Percentiles rank a stretch among this genome's conserved stretches.
phyloP scores from a whole-genome alignment of 2,888 invertebrate species.

The Ryuthela nishihirai region DNA sequence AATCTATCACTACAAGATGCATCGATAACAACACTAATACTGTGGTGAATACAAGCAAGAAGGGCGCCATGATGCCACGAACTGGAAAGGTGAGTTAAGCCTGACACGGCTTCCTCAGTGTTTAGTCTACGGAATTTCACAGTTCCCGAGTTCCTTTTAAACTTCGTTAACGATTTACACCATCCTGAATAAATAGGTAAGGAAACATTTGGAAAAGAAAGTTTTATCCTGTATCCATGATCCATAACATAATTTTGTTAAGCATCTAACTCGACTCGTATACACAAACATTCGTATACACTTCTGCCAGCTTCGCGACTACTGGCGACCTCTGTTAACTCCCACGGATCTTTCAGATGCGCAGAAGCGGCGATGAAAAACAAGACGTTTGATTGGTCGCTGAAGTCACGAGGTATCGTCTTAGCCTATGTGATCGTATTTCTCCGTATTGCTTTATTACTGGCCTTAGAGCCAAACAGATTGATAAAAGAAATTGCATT shows the following conservation, averaged over 20 bases:
- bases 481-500: too few relatives aligned
- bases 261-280: too few relatives aligned
- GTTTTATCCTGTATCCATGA: conserved; percentile 24
- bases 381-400: too few relatives aligned
- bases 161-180: conserved; percentile 6
- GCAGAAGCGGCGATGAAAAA: too few relatives aligned
- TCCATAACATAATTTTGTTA: conserved; percentile 13
- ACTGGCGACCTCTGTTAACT: too few relatives aligned
- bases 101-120: conserved; percentile 6
- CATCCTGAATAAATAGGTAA: not conserved
- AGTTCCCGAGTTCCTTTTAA: not conserved
- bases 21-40: conserved; percentile 29
- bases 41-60: conserved; percentile 31
- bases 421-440: too few relatives aligned
- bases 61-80: conserved; percentile 36
- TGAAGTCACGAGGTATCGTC: too few relatives aligned
- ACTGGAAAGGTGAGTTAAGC: conserved; percentile 27
- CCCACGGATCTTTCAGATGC: too few relatives aligned
- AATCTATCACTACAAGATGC: conserved; percentile 26
- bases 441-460: too few relatives aligned
- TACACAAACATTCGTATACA: not conserved
- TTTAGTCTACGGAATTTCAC: not conserved
- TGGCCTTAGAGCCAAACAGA: too few relatives aligned
- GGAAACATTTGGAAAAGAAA: not conserved
- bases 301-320: not conserved